Percentiles rank a stretch among this genome's conserved stretches.
phyloP scores from a whole-genome alignment of 2,888 invertebrate genomes.

The Belgica antarctica region DNA sequence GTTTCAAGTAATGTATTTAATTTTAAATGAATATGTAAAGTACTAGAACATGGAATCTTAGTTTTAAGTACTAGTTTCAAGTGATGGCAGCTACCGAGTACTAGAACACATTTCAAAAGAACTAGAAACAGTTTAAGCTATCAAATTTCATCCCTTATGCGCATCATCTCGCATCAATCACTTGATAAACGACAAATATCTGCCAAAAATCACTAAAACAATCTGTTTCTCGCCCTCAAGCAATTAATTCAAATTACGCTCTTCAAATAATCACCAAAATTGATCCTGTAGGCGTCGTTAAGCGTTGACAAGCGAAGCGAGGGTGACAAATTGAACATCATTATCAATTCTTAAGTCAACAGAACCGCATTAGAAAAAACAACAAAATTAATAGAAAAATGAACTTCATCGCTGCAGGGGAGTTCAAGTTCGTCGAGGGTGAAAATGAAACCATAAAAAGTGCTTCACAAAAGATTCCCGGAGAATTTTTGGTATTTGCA shows the following conservation, averaged over 20 bases:
- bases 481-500: slow-evolving; percentile 32
- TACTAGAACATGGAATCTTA: too few species aligned
- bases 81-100: too few species aligned
- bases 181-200: too few species aligned
- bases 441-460: slow-evolving; percentile 44
- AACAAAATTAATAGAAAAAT: slow-evolving; percentile 42
- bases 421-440: slow-evolving; percentile 6
- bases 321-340: slow-evolving; percentile 39
- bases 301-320: neutral
- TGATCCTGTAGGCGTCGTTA: neutral
- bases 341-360: slow-evolving; percentile 40
- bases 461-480: neutral
- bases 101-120: too few species aligned
- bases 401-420: slow-evolving; percentile 4
- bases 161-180: too few species aligned
- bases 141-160: too few species aligned
- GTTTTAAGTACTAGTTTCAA: too few species aligned
- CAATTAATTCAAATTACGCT: slow-evolving; percentile 2
- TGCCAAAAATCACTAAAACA: neutral
- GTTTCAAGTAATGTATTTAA: too few species aligned
- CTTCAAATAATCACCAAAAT: neutral
- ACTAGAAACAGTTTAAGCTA: too few species aligned
- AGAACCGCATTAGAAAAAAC: slow-evolving; percentile 40
- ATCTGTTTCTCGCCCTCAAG: neutral
- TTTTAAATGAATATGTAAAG: too few species aligned